A percentile compares a stretch with the other conserved stretches of the same genome.
phyloP scores from a whole-genome alignment of 2,888 invertebrate species.

The Trachelus troglodyta region DNA sequence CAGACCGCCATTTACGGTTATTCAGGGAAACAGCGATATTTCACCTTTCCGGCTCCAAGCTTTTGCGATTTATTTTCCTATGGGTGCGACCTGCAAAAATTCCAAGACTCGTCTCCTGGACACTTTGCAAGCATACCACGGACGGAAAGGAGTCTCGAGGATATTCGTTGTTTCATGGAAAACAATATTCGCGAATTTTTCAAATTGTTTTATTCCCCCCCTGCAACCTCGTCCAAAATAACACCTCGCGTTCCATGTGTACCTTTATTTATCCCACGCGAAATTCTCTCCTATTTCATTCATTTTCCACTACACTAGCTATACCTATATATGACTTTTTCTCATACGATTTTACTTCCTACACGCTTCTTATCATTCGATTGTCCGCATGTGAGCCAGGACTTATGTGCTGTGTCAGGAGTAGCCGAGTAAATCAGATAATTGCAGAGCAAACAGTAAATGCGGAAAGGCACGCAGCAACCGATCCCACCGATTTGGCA shows the following conservation, averaged over 20 bases:
- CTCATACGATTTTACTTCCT: neutral
- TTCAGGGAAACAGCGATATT: conserved; percentile 12
- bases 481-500: conserved; percentile 34
- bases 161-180: neutral
- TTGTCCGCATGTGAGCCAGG: neutral
- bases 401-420: neutral
- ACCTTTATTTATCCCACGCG: neutral
- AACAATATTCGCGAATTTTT: neutral
- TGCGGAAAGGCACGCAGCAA: conserved; percentile 7
- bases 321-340: neutral
- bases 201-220: neutral
- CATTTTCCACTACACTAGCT: neutral
- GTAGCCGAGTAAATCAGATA: conserved; percentile 28
- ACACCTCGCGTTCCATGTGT: neutral
- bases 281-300: neutral
- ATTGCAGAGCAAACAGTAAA: conserved; percentile 40
- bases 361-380: neutral
- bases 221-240: neutral
- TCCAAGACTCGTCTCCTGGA: neutral
- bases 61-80: neutral
- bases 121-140: neutral
- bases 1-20: conserved; percentile 24
- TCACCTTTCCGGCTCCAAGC: neutral
- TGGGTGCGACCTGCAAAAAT: neutral
- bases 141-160: neutral